phyloP scores from a whole-genome alignment of 1,140 invertebrate genomes.

The Meloidogyne exigua region DNA sequence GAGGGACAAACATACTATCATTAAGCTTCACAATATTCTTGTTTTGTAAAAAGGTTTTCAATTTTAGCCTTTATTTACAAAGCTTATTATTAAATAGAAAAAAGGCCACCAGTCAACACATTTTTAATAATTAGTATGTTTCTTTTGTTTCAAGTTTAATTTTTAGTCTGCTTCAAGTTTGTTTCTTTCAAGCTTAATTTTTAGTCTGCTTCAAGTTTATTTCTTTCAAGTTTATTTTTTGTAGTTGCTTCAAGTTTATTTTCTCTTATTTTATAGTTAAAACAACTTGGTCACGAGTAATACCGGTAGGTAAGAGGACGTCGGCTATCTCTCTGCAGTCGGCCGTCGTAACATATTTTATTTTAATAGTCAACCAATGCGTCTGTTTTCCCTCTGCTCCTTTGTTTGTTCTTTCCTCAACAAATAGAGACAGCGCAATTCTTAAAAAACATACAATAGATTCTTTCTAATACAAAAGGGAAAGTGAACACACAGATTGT shows the following conservation, averaged over 20 bases:
- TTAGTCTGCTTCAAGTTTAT: not conserved
- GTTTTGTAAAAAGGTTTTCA: no score
- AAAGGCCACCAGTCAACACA: no score
- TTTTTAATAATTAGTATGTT: no score
- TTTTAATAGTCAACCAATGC: not conserved
- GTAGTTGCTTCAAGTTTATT: not conserved
- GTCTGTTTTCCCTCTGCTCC: not conserved
- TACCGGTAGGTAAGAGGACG: slow-evolving; percentile 2
- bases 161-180: no score
- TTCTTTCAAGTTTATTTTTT: not conserved
- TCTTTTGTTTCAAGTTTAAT: no score
- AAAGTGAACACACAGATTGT: not conserved
- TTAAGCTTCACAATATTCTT: not conserved
- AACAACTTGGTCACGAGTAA: not conserved
- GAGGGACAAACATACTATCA: no score
- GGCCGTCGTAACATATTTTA: not conserved
- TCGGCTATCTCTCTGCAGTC: not conserved
- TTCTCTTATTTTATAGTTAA: not conserved
- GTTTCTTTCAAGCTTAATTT: not conserved
- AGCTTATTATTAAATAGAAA: no score
- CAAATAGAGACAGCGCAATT: not conserved
- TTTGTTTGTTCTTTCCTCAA: not conserved
- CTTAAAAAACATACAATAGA: not conserved
- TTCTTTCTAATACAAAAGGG: not conserved
- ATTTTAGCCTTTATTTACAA: no score